These are phyloP conservation scores for Tricholauxania praeusta DNA, from an alignment of 2,888 invertebrate genomes.

Conservation along the genomic window DNA sequence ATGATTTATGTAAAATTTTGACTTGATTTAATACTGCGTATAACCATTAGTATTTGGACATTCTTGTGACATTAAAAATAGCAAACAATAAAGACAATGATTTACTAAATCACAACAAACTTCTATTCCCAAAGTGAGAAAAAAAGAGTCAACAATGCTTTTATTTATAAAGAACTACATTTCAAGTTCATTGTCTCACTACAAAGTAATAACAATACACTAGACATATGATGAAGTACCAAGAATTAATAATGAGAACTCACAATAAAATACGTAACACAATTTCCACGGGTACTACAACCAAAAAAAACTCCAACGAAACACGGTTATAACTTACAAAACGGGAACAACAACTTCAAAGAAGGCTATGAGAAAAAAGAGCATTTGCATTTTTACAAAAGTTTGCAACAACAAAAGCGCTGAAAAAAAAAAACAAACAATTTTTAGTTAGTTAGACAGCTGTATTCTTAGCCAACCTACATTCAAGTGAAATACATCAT, in stretches of 20 bases:
- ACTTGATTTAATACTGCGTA: too few relatives aligned
- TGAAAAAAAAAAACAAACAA: neutral
- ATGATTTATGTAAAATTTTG: too few relatives aligned
- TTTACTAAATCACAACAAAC: neutral
- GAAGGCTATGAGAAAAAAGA: slow-evolving; percentile 58
- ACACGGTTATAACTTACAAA: slow-evolving; percentile 14
- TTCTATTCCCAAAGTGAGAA: neutral
- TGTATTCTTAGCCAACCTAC: neutral
- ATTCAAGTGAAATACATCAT: neutral
- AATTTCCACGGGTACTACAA: slow-evolving; percentile 48
- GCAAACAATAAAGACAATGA: too few relatives aligned
- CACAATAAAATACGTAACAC: slow-evolving; percentile 34
- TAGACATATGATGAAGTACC: neutral
- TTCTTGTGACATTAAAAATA: too few relatives aligned
- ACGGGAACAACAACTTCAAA: slow-evolving; percentile 44
- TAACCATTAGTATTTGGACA: too few relatives aligned
- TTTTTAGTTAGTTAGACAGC: neutral
- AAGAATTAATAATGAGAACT: neutral
- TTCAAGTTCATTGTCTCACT: slow-evolving; percentile 19
- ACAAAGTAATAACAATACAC: neutral
- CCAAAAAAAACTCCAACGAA: slow-evolving; percentile 11
- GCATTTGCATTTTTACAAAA: slow-evolving; percentile 63
- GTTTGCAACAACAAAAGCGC: slow-evolving; percentile 33
- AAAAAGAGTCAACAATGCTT: neutral
- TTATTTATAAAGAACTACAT: neutral